These are phyloP conservation scores for Limnephilus auricula DNA, from an alignment of 2,888 invertebrate species.

Conservation along the genomic window DNA sequence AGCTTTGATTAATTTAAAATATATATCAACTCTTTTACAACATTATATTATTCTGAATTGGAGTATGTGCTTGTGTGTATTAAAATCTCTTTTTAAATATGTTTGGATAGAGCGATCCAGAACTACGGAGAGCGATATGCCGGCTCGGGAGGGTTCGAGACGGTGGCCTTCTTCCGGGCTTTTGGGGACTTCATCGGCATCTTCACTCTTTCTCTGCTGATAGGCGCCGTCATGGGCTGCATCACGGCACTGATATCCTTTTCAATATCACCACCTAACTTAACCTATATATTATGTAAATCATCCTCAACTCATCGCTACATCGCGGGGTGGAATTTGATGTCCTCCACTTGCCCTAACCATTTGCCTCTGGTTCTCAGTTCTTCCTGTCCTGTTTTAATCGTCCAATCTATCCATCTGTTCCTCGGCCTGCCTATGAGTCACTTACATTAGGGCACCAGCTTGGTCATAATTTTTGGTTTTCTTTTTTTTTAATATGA, in stretches of 20 bases:
- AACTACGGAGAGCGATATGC: conserved; percentile 91
- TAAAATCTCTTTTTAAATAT: conserved; percentile 61
- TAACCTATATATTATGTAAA: neutral
- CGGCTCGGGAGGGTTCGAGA: conserved; percentile 91
- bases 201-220: conserved; percentile 92
- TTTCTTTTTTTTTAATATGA: too few species aligned
- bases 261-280: conserved; percentile 69
- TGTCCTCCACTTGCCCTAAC: neutral
- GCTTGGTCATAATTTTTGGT: too few species aligned
- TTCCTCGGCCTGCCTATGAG: too few species aligned
- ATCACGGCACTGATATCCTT: conserved; percentile 96
- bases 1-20: neutral
- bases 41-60: neutral
- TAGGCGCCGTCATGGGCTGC: conserved; percentile 96
- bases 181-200: conserved; percentile 95
- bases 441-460: too few species aligned
- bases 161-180: conserved; percentile 91
- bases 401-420: neutral
- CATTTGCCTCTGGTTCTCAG: neutral
- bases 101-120: conserved; percentile 87
- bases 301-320: neutral
- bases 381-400: too few species aligned
- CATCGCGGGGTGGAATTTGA: neutral
- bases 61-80: neutral
- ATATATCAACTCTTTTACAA: neutral